These are phyloP conservation scores for Dendrophyllia cribrosa DNA, from an alignment of 64 coral and sea anemone species.

Conservation along the genomic window DNA sequence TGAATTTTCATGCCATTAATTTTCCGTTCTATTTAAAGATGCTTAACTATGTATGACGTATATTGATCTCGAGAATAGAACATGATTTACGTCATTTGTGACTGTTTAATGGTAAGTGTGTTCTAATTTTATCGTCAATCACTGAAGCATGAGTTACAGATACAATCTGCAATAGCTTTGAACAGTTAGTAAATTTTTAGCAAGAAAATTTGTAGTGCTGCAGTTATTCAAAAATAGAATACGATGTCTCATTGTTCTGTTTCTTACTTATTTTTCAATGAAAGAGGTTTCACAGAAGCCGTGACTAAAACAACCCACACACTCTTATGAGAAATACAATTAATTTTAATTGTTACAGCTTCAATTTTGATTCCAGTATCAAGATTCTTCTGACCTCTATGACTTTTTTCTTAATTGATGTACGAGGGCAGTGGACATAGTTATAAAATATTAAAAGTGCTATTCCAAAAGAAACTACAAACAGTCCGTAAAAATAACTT, in stretches of 20 bases:
- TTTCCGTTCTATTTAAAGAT: neutral
- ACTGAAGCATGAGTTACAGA: neutral
- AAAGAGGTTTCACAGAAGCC: too few relatives aligned
- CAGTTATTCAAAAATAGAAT: neutral
- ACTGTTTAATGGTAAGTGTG: neutral
- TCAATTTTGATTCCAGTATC: neutral
- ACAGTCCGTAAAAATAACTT: neutral
- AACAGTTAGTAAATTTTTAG: neutral
- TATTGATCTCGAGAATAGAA: neutral
- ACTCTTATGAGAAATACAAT: too few relatives aligned
- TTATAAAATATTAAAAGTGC: neutral
- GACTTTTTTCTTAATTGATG: neutral
- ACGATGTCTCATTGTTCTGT: neutral
- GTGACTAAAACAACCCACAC: neutral
- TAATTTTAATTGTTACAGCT: neutral
- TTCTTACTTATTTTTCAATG: neutral
- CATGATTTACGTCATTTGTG: conserved; percentile 33
- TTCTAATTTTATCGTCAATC: neutral
- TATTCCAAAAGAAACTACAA: neutral
- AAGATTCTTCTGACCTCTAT: neutral
- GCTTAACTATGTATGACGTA: neutral
- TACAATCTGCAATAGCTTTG: neutral
- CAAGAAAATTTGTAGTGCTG: neutral
- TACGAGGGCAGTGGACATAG: neutral
- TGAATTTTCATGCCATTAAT: neutral